phyloP scores from a whole-genome alignment of 2,888 invertebrate species.

The Tenodera sinensis region DNA sequence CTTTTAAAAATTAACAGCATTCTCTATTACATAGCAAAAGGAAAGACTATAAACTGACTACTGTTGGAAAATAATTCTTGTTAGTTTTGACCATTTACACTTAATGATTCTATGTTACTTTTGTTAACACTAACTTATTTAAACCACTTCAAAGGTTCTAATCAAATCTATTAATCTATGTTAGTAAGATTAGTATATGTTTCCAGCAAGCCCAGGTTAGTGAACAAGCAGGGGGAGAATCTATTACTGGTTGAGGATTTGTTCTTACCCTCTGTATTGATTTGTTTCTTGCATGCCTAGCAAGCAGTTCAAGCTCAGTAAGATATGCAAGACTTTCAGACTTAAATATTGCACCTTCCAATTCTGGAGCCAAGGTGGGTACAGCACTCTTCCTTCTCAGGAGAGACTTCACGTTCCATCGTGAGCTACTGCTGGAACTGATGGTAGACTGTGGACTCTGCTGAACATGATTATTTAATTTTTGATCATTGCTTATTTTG shows the following conservation, averaged over 20 bases:
- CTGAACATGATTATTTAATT: background rate
- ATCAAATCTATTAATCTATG: background rate
- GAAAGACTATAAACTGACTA: background rate
- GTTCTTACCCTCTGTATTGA: constrained; percentile 52
- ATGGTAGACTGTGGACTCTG: constrained; percentile 6
- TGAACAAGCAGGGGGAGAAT: constrained; percentile 6
- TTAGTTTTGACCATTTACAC: background rate
- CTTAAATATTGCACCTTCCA: constrained; percentile 50
- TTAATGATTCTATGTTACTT: background rate
- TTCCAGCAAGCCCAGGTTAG: constrained; percentile 12
- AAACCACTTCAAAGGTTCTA: background rate
- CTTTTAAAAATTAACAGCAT: background rate
- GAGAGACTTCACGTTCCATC: constrained; percentile 26
- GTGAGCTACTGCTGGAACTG: constrained; percentile 6
- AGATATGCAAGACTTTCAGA: constrained; percentile 52
- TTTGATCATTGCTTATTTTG: background rate
- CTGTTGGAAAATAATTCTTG: background rate
- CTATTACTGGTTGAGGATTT: background rate
- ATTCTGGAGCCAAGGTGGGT: constrained; percentile 46
- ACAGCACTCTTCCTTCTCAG: constrained; percentile 36
- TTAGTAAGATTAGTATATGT: background rate
- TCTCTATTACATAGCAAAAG: background rate
- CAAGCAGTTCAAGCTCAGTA: constrained; percentile 49
- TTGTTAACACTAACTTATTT: background rate
- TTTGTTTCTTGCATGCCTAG: constrained; percentile 50